Evolutionary conservation across 2,888 invertebrate genomes (phyloP).

Genomic region (Boloria selene): DNA sequence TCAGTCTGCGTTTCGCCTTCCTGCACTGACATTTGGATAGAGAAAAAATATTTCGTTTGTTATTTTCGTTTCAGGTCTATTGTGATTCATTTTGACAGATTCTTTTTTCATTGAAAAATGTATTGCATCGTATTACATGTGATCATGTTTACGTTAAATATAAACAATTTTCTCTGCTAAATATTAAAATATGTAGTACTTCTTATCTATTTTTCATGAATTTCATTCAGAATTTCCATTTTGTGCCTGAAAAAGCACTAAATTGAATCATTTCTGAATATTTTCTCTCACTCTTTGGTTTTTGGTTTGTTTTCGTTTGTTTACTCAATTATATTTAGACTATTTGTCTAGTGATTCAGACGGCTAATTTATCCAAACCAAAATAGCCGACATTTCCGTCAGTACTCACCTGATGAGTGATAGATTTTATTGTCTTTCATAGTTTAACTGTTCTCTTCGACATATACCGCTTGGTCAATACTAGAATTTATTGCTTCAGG

Average conservation of each 20-base stretch:
- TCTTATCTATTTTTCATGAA: conserved; percentile 46
- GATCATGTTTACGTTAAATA: background rate
- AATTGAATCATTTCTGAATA: background rate
- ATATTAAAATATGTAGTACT: background rate
- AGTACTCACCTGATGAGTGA: conserved; percentile 36
- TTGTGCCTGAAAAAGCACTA: conserved; percentile 16
- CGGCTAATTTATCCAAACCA: conserved; percentile 46
- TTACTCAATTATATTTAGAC: conserved; percentile 8
- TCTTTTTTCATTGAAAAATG: background rate
- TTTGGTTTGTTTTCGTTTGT: background rate
- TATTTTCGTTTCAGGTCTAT: conserved; percentile 27
- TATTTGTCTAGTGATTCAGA: conserved; percentile 47
- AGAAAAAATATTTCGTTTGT: conserved; percentile 56
- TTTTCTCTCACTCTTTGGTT: background rate
- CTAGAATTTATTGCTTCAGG: background rate
- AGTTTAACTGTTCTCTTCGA: background rate
- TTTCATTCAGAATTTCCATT: conserved; percentile 46
- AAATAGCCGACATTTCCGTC: conserved; percentile 51
- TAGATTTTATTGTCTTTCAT: conserved; percentile 31
- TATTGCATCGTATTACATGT: background rate
- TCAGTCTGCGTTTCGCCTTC: conserved; percentile 47
- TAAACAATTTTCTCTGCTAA: background rate
- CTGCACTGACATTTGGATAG: conserved; percentile 69
- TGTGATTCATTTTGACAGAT: conserved; percentile 4
- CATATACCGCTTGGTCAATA: background rate